Conservation (phyloP, 2,888 invertebrate species). For the Caenorhabditis drosophilae region DNA sequence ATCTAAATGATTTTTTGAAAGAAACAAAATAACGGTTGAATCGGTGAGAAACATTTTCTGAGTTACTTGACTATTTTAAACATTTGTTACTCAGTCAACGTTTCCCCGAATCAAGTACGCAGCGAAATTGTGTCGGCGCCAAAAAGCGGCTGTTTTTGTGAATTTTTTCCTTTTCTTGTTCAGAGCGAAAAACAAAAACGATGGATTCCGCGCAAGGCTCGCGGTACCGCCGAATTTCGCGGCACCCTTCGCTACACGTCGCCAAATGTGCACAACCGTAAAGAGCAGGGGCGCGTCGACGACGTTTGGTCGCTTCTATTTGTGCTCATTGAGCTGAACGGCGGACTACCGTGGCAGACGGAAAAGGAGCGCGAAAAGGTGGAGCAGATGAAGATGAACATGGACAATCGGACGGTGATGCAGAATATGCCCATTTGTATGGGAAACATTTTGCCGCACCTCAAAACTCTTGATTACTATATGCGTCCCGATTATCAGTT, state of each 20-base stretch:
- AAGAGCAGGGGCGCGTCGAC: constrained; percentile 51
- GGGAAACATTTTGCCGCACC: constrained; percentile 30
- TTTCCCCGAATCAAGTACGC: too few species aligned
- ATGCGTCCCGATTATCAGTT: constrained; percentile 50
- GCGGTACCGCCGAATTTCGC: constrained; percentile 59
- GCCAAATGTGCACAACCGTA: constrained; percentile 50
- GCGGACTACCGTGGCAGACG: constrained; percentile 61
- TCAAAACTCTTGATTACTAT: constrained; percentile 49
- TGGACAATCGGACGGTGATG: constrained; percentile 39
- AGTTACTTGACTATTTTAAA: too few species aligned
- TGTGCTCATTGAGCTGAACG: constrained; percentile 75
- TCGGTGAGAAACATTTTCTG: too few species aligned
- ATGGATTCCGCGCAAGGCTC: constrained; percentile 51
- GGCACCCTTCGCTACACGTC: constrained; percentile 62
- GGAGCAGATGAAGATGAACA: constrained; percentile 45
- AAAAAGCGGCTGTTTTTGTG: too few species aligned
- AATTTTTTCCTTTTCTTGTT: too few species aligned
- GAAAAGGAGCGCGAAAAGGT: constrained; percentile 42
- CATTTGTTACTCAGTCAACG: too few species aligned
- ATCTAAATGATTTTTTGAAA: too few species aligned
- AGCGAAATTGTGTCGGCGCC: too few species aligned
- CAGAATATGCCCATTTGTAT: constrained; percentile 46
- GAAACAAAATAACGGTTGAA: too few species aligned
- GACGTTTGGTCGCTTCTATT: constrained; percentile 44
- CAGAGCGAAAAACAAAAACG: constrained; percentile 18